Evolutionary conservation across 2,888 invertebrate genomes (phyloP), one percentile per base, ranked within the genome.

Genomic region (Pardosa pseudoannulata): DNA sequence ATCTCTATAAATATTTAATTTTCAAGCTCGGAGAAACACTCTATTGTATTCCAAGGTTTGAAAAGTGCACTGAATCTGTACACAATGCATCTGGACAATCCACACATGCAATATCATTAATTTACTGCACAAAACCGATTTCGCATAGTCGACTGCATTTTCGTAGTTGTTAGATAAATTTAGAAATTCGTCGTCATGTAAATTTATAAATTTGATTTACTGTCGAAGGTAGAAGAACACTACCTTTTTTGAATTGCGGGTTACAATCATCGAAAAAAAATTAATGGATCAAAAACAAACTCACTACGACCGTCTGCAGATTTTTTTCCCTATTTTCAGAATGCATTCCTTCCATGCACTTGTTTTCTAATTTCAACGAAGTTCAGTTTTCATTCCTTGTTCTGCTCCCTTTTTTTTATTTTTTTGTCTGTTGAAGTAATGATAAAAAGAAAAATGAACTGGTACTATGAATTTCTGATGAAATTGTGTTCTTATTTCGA

Each of bases 201-300:
- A 83, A 78, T 78, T 83, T 78, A 72, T 73, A 27, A 62, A 50
- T 56, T 72, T 83, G 23, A 56, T 56, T 56, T 56, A 23, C 56
- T 23, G 19, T 56, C 23, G 2, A 23, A 83, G 83, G 78, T 78
- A 78, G 83, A 9, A 65, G 56, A 76, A 76, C 32, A 68, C 82
- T 83, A 83, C 82, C 83, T 78, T 83, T n/a, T 56, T 83, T 83
- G 83, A 83, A 83, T 83, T 83, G 83, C 83, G 83, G 83, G 71
- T 83, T 83, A 83, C 83, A 83, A 83, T 83, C 83, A 83, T 70
- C n/a, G 28, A 64, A 27, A 64, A 64, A 64, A 64, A 64, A 27
- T 23, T 23, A 64, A 27, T 19, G 19, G 19, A 56, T 19, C 16
- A 56, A 56, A 19, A 56, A 56, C 7, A n/a, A n/a, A n/a, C n/a